Evolutionary conservation across 1,140 invertebrate species (phyloP).

Genomic region (Andricus grossulariae): DNA sequence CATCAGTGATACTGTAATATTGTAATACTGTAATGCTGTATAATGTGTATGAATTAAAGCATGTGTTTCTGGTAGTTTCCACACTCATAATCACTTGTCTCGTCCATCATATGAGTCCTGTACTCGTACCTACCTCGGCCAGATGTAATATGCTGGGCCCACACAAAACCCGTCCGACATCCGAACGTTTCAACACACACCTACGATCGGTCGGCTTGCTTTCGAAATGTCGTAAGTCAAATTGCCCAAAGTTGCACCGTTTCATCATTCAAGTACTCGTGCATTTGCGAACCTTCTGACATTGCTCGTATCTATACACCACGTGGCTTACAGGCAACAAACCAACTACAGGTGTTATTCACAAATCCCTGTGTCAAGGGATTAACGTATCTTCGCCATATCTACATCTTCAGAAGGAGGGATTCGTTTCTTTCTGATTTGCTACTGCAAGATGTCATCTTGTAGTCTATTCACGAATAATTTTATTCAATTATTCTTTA

Average conservation of each 20-base stretch:
- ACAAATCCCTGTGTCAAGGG: slow-evolving; percentile 26
- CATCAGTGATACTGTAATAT: slow-evolving; percentile 27
- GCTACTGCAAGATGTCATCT: neutral
- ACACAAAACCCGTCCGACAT: slow-evolving; percentile 73
- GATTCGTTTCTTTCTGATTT: too few relatives aligned
- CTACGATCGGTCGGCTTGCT: slow-evolving; percentile 71
- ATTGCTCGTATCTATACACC: slow-evolving; percentile 8
- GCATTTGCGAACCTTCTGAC: slow-evolving; percentile 13
- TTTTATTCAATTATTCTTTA: neutral
- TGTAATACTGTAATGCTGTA: too few relatives aligned
- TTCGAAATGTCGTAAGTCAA: slow-evolving; percentile 74
- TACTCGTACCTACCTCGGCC: slow-evolving; percentile 55
- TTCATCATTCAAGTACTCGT: slow-evolving; percentile 65
- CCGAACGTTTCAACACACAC: slow-evolving; percentile 74
- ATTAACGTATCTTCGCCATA: slow-evolving; percentile 6
- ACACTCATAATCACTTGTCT: slow-evolving; percentile 75
- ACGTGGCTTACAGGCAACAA: neutral
- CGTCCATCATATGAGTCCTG: slow-evolving; percentile 70
- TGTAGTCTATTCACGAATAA: neutral
- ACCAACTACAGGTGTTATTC: neutral
- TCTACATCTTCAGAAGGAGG: neutral
- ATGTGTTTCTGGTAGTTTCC: slow-evolving; percentile 66
- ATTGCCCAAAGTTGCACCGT: slow-evolving; percentile 68
- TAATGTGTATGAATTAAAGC: slow-evolving; percentile 36
- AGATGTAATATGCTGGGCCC: slow-evolving; percentile 72